phyloP scores from a whole-genome alignment of 2,888 invertebrate species.

The Drosophila monieri region DNA sequence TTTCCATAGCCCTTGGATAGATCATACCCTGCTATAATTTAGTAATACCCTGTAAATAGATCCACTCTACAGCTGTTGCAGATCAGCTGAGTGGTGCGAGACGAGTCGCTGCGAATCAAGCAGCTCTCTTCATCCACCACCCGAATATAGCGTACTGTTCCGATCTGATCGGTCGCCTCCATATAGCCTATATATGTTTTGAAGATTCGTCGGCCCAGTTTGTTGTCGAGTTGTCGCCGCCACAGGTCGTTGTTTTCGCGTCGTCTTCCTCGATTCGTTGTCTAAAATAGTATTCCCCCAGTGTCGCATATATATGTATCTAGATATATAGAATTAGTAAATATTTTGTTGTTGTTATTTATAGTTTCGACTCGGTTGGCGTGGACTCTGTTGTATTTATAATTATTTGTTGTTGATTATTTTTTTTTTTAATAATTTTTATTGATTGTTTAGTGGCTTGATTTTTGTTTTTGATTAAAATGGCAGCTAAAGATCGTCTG shows the following conservation, averaged over 20 bases:
- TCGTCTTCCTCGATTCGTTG: conserved; percentile 6
- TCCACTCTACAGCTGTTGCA: conserved; percentile 22
- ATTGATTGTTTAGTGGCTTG: conserved; percentile 45
- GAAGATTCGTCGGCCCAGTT: conserved; percentile 58
- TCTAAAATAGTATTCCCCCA: conserved; percentile 64
- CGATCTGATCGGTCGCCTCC: conserved; percentile 12
- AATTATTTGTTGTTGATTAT: conserved; percentile 19
- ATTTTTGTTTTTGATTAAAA: conserved; percentile 73
- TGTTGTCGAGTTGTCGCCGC: conserved; percentile 51
- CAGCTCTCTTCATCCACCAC: background rate
- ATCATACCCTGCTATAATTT: background rate
- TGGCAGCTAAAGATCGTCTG: conserved; percentile 94
- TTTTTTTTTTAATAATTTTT: conserved; percentile 4
- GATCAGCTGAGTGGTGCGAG: conserved; percentile 28
- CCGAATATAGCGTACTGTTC: background rate
- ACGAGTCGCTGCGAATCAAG: background rate
- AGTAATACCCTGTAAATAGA: background rate
- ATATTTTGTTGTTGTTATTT: conserved; percentile 73
- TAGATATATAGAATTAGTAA: conserved; percentile 54
- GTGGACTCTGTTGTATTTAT: conserved; percentile 43
- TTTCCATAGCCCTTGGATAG: background rate
- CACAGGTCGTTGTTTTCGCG: background rate
- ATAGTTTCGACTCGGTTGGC: conserved; percentile 59
- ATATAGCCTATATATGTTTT: conserved; percentile 5
- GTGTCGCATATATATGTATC: conserved; percentile 57